These are phyloP conservation scores for Glyptemys insculpta DNA, from an alignment of 2,797 vertebrate genomes.

Conservation along the genomic window DNA sequence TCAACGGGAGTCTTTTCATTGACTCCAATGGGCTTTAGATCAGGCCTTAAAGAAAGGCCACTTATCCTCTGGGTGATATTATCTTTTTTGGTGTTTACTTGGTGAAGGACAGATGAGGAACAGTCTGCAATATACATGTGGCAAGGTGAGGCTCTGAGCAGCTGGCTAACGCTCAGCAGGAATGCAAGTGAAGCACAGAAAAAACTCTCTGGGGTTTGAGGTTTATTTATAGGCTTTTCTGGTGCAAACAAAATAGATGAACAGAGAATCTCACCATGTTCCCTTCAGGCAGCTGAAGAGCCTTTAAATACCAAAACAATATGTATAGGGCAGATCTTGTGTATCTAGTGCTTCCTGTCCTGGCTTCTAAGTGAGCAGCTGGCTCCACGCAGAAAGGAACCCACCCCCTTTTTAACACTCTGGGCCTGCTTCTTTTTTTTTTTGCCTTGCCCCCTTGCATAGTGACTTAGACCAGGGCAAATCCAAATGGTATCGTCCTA, in stretches of 20 bases:
- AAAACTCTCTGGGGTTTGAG: not conserved
- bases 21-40: not conserved
- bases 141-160: not conserved
- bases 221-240: slow-evolving; percentile 15
- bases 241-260: not conserved
- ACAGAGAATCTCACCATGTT: not conserved
- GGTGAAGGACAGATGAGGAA: not conserved
- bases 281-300: not conserved
- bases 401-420: not conserved
- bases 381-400: not conserved
- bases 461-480: not conserved
- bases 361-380: not conserved
- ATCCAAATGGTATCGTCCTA: not conserved
- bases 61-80: not conserved
- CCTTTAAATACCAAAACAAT: not conserved
- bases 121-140: not conserved
- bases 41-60: not conserved
- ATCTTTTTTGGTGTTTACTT: not conserved
- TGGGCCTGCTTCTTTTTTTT: not conserved
- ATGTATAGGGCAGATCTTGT: not conserved
- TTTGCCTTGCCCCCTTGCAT: not conserved
- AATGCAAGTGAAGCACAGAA: not conserved
- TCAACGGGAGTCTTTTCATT: not conserved
- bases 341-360: not conserved
- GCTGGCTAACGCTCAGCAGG: not conserved